phyloP scores from a whole-genome alignment of 2,797 vertebrate species.

The Manis javanica region DNA sequence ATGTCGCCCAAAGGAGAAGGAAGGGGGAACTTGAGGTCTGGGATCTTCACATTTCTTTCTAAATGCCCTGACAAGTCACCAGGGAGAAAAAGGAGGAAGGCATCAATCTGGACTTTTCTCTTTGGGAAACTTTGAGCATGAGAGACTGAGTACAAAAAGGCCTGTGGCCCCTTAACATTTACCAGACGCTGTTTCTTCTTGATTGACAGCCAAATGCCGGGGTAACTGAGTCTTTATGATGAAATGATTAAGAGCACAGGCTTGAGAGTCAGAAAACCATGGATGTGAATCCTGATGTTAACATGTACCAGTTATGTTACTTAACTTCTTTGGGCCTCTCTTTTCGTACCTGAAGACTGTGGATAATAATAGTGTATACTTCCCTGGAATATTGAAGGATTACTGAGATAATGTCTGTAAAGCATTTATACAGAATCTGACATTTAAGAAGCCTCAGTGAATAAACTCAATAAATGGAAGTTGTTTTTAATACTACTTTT shows the following conservation, averaged over 20 bases:
- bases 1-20: not conserved
- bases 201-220: not conserved
- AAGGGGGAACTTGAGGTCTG: not conserved
- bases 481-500: not conserved
- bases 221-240: not conserved
- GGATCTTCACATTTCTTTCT: not conserved
- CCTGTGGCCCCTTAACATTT: not conserved
- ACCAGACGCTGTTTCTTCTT: constrained; percentile 12
- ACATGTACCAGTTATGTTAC: not conserved
- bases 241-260: not conserved
- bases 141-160: constrained; percentile 18
- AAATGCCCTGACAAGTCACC: not conserved
- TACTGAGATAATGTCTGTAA: not conserved
- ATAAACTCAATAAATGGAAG: not conserved
- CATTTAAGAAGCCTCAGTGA: not conserved
- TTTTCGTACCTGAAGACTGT: not conserved
- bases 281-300: not conserved
- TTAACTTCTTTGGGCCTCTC: not conserved
- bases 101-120: not conserved
- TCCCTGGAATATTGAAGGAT: not conserved
- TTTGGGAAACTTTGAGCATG: not conserved
- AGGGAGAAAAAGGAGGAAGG: not conserved
- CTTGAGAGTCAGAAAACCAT: not conserved
- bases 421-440: not conserved
- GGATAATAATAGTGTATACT: not conserved